Evolutionary conservation across 2,888 invertebrate species (phyloP).

Genomic region (Drosophila birchii): DNA sequence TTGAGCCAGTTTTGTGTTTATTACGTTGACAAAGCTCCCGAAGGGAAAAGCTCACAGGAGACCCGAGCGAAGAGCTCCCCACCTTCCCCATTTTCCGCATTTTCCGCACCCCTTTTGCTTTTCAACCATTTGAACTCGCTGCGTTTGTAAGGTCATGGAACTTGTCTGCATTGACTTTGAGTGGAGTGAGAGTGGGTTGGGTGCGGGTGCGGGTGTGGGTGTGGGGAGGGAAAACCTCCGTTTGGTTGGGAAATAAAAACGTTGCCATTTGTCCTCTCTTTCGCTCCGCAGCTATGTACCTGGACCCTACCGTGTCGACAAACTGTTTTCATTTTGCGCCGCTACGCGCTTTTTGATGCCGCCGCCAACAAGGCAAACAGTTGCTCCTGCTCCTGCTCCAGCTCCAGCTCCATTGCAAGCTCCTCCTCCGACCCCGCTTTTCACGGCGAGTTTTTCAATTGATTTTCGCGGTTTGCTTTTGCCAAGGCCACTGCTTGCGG

Average conservation of each 20-base stretch:
- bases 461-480: conserved; percentile 76
- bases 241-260: conserved; percentile 59
- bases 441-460: conserved; percentile 72
- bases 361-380: conserved; percentile 71
- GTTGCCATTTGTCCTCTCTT: conserved; percentile 64
- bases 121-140: conserved; percentile 58
- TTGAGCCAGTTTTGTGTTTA: conserved; percentile 77
- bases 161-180: conserved; percentile 81
- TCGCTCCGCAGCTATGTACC: conserved; percentile 25
- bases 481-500: conserved; percentile 59
- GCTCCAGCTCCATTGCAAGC: conserved; percentile 8
- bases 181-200: conserved; percentile 8
- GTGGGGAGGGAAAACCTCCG: neutral
- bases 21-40: conserved; percentile 63
- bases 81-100: conserved; percentile 17
- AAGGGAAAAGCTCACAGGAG: conserved; percentile 37
- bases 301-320: conserved; percentile 58
- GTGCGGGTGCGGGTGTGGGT: neutral
- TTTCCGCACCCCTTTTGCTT: conserved; percentile 36
- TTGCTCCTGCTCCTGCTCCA: conserved; percentile 35
- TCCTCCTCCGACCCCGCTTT: conserved; percentile 45
- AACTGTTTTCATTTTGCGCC: conserved; percentile 79
- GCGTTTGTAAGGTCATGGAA: conserved; percentile 84
- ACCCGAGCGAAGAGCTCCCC: conserved; percentile 10
- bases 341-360: conserved; percentile 78